phyloP scores from a whole-genome alignment of 2,113 vertebrate genomes.

The Chloropsis cyanopogon region DNA sequence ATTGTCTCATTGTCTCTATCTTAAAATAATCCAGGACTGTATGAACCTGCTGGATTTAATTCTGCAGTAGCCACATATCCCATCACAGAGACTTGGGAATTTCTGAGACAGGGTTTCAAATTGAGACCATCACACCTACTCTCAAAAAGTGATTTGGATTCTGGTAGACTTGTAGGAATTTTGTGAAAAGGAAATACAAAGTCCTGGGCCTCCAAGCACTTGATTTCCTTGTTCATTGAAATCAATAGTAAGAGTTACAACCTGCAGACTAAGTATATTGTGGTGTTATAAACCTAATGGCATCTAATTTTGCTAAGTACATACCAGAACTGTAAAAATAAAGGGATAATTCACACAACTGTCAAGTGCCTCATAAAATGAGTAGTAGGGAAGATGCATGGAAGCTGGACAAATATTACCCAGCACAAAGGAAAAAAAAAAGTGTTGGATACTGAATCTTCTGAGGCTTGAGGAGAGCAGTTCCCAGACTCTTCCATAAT shows the following conservation, averaged over 20 bases:
- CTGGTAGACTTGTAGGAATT: background rate
- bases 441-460: background rate
- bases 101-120: background rate
- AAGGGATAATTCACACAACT: background rate
- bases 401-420: background rate
- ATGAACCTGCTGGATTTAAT: background rate
- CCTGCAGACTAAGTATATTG: background rate
- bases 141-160: accelerated
- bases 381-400: background rate
- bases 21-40: background rate
- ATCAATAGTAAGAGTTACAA: background rate
- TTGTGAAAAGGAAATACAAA: background rate
- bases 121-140: background rate
- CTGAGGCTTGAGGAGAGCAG: background rate
- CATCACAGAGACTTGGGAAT: background rate
- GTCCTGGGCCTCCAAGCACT: background rate
- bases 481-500: background rate
- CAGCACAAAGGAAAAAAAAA: too few relatives aligned
- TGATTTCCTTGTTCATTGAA: background rate
- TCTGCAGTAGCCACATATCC: background rate
- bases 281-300: background rate
- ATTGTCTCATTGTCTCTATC: background rate
- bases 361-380: background rate
- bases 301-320: background rate
- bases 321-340: background rate